These are phyloP conservation scores for Pseudomyrmex dendroicus DNA, from an alignment of 1,140 invertebrate species.

Conservation along the genomic window DNA sequence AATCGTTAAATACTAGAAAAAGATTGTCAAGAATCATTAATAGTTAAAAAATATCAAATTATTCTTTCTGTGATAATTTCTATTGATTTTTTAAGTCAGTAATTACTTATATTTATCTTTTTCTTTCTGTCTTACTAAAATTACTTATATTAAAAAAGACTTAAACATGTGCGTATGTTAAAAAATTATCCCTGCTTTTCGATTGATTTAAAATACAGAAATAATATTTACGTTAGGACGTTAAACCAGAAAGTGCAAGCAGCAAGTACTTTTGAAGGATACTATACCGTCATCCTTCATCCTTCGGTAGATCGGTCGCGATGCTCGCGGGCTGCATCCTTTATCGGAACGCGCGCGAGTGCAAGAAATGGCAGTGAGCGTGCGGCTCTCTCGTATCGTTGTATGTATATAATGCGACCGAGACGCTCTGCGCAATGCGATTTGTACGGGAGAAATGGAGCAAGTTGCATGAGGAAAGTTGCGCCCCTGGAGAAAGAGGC, in stretches of 20 bases:
- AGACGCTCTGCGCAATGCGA: conserved; percentile 60
- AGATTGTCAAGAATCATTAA: background rate
- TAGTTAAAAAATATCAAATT: no score
- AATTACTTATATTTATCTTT: no score
- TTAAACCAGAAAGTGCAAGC: background rate
- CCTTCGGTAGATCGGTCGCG: conserved; percentile 46
- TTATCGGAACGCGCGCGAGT: conserved; percentile 55
- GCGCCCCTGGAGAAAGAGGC: conserved; percentile 31
- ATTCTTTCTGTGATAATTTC: no score
- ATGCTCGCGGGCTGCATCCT: conserved; percentile 56
- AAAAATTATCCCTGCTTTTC: no score
- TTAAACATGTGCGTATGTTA: no score
- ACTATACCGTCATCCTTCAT: conserved; percentile 48
- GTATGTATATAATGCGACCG: conserved; percentile 39
- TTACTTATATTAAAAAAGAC: no score
- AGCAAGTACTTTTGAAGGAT: conserved; percentile 38
- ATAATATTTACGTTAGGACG: background rate
- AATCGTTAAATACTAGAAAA: background rate
- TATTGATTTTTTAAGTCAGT: no score
- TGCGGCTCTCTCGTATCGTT: conserved; percentile 30
- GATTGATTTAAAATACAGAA: background rate
- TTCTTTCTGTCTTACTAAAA: background rate
- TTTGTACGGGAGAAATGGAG: conserved; percentile 63
- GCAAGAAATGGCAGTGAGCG: conserved; percentile 47
- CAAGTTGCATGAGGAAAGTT: conserved; percentile 70